Base-by-base conservation (phyloP, 2,888 invertebrate genomes). In the Heliconius cydno region DNA sequence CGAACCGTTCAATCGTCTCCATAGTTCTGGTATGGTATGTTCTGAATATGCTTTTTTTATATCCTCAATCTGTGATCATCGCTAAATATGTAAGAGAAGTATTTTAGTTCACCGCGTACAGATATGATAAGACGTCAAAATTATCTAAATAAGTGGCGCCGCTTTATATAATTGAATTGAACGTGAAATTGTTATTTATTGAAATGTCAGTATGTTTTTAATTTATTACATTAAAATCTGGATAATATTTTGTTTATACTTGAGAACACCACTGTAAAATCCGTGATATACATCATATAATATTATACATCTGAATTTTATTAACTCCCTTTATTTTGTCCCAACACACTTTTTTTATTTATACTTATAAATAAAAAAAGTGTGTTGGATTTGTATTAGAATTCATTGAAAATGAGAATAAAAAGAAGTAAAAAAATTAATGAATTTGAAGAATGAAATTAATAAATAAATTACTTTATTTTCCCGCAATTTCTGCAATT, bases 231-330 rank as follows among this genome's bases (percentile, higher is more conserved):
- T 89, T 92, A 87, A 92, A 93, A 91, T 90, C 94, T 91, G 94
- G 92, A 82, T 83, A 82, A 92, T 93, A 92, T 93, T 94, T 94
- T 94, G 92, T 94, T 94, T 92, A 92, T 92, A 94, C 90, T 92
- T 89, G 91, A 92, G 89, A 93, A 92, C 93, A 94, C 94, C 93
- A 95, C 92, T 94, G 95, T 94, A 94, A 94, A 94, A 94, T 92
- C 94, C 95, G 94, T 94, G 95, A 95, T 95, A 92, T 94, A 94
- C 93, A 94, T 94, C 92, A 92, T 94, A 94, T 93, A 94, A 93
- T 93, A 94, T 92, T 94, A 93, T 90, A 92, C 60, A 92, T 89
- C 88, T 84, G 91, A 87, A 87, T 94, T 94, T 94, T 88, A 93
- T 94, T 94, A 92, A 57, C 80, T 68, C 77, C 79, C n/a, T 73